phyloP scores from a whole-genome alignment of 2,797 vertebrate species.

The Toxotes lorentzi region DNA sequence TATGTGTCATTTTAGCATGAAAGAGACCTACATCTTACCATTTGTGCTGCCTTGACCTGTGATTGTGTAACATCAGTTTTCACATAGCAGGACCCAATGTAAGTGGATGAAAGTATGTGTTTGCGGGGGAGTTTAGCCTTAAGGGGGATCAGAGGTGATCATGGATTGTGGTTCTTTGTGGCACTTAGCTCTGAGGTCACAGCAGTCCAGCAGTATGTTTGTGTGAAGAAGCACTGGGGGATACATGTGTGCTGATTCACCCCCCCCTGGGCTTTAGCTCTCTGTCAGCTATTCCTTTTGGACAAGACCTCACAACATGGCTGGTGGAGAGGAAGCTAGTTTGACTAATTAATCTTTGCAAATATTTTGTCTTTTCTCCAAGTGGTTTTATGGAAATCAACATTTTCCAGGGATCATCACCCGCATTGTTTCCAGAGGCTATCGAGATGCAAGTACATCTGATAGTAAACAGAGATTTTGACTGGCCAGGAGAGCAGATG shows the following conservation, averaged over 20 bases:
- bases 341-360: slow-evolving; percentile 62
- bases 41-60: slow-evolving; percentile 30
- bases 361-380: slow-evolving; percentile 51
- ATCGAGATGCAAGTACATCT: slow-evolving; percentile 43
- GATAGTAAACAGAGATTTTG: slow-evolving; percentile 52
- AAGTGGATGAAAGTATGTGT: slow-evolving; percentile 66
- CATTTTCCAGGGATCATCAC: slow-evolving; percentile 49
- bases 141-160: slow-evolving; percentile 54
- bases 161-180: slow-evolving; percentile 51
- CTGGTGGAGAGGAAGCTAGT: slow-evolving; percentile 29
- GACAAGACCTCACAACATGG: slow-evolving; percentile 37
- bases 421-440: slow-evolving; percentile 53
- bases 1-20: neutral
- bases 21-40: slow-evolving; percentile 15
- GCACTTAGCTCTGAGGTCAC: slow-evolving; percentile 47
- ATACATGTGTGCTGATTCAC: slow-evolving; percentile 45
- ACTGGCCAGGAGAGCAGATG: slow-evolving; percentile 34
- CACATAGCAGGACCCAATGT: slow-evolving; percentile 27
- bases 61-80: slow-evolving; percentile 47
- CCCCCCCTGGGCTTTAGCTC: slow-evolving; percentile 29
- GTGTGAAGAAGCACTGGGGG: slow-evolving; percentile 48
- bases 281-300: slow-evolving; percentile 40
- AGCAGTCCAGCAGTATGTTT: slow-evolving; percentile 40
- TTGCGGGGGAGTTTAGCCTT: slow-evolving; percentile 65
- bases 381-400: slow-evolving; percentile 35